phyloP scores from a whole-genome alignment of 2,888 invertebrate genomes.

The Caenorhabditis wallacei region DNA sequence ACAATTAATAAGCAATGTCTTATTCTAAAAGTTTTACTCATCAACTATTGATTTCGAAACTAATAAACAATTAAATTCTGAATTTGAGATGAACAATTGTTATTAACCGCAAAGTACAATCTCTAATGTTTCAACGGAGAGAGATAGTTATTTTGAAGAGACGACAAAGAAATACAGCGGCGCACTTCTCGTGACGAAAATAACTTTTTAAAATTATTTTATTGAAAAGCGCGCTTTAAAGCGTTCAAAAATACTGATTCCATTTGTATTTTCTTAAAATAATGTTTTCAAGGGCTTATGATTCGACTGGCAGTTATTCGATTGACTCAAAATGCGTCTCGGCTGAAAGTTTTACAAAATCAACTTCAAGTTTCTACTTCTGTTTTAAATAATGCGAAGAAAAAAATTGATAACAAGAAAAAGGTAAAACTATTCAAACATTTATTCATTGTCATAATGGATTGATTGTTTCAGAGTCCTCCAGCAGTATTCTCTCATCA shows the following conservation, averaged over 20 bases:
- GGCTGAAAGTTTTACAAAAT: constrained; percentile 15
- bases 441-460: too few relatives aligned
- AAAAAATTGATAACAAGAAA: constrained; percentile 56
- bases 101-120: too few relatives aligned
- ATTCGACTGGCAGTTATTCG: constrained; percentile 36
- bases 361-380: constrained; percentile 25
- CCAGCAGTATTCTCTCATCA: constrained; percentile 32
- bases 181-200: constrained; percentile 4
- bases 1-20: neutral
- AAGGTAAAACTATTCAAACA: too few relatives aligned
- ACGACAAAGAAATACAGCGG: constrained; percentile 12
- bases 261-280: too few relatives aligned
- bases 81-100: too few relatives aligned
- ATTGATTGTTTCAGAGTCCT: constrained; percentile 38
- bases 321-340: constrained; percentile 30
- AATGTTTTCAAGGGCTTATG: constrained; percentile 15
- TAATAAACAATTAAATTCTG: too few relatives aligned
- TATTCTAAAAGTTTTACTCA: too few relatives aligned
- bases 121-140: too few relatives aligned
- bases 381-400: constrained; percentile 23
- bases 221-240: too few relatives aligned
- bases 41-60: too few relatives aligned
- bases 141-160: constrained; percentile 8
- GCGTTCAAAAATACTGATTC: too few relatives aligned
- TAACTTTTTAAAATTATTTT: neutral